Evolutionary conservation across 2,888 invertebrate species (phyloP), one percentile per base, ranked within the genome.

Genomic region (Chrysolina oricalcia): DNA sequence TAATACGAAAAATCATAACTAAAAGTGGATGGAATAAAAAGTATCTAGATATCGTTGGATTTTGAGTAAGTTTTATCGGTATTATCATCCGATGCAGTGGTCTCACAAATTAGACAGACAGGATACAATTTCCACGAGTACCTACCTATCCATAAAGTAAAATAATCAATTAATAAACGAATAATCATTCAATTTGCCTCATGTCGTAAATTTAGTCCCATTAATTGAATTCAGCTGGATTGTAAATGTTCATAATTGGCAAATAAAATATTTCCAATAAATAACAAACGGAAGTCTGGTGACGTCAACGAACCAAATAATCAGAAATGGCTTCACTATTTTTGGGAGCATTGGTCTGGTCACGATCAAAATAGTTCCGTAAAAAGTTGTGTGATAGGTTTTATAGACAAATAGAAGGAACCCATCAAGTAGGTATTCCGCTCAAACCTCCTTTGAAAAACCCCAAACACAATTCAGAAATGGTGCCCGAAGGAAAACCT

Each of bases 221-320:
- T 73, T 69, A 73, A 73, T 69, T 73, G 43, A 63, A 46, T 70
- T 70, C 56, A 56, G 65, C 40, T 70, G 64, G 56, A 70, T 56
- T 70, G 46, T 46, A 66, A 70, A 65, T 46, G 62, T 70, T 48
- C 35, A 48, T 70, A 70, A 70, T 74, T 74, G 69, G 53, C 66
- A 40, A 65, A 66, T 35, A 46, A 65, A 65, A 17, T 50, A 74
- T 65, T 23, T 41, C 41, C 46, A 35, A 53, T 41, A 67, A 71
- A 70, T 75, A 64, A 40, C 6, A 56, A 41, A 35, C 23, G 8
- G 59, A 27, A 53, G 50, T 53, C 50, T 43, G 9, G 27, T 35
- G 35, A 35, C 35, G 8, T 35, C 4, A 35, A 21, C 53, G 19
- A 13, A 21, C 19, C 21, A 21, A 11, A 53, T 53, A 19, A 11